phyloP scores from a whole-genome alignment of 2,888 invertebrate species.

The Mythimna ferrago region DNA sequence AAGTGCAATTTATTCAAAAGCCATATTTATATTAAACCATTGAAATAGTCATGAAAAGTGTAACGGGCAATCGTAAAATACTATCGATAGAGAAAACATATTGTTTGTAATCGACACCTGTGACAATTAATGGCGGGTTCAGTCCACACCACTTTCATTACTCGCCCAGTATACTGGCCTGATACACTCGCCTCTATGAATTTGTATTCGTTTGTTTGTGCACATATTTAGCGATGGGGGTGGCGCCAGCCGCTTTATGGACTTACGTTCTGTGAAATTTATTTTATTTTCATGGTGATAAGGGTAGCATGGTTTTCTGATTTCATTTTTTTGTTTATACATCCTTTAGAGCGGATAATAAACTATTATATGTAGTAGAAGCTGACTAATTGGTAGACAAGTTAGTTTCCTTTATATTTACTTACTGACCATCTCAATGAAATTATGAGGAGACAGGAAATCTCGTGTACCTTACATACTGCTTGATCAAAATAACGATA shows the following conservation, averaged over 20 bases:
- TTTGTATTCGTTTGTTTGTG: constrained; percentile 64
- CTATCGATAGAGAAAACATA: constrained; percentile 73
- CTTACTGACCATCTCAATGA: too few relatives aligned
- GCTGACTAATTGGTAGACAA: too few relatives aligned
- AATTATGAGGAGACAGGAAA: too few relatives aligned
- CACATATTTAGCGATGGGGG: constrained; percentile 58
- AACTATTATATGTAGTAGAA: too few relatives aligned
- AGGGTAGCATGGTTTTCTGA: constrained; percentile 42
- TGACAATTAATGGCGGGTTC: constrained; percentile 80
- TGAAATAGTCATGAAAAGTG: constrained; percentile 62
- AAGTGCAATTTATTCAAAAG: constrained; percentile 14
- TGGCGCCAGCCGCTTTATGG: constrained; percentile 41
- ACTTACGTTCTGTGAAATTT: constrained; percentile 40
- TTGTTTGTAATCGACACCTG: constrained; percentile 83
- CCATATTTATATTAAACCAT: constrained; percentile 32
- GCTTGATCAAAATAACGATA: neutral
- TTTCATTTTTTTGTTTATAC: constrained; percentile 25
- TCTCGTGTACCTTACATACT: neutral
- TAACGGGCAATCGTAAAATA: constrained; percentile 67
- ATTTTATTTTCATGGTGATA: constrained; percentile 53
- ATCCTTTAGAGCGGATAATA: constrained; percentile 12
- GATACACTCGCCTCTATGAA: constrained; percentile 55
- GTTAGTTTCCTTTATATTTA: too few relatives aligned
- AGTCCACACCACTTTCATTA: constrained; percentile 77
- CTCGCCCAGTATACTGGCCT: constrained; percentile 51